phyloP scores from a whole-genome alignment of 2,113 vertebrate genomes.

The Epinephelus fuscoguttatus region DNA sequence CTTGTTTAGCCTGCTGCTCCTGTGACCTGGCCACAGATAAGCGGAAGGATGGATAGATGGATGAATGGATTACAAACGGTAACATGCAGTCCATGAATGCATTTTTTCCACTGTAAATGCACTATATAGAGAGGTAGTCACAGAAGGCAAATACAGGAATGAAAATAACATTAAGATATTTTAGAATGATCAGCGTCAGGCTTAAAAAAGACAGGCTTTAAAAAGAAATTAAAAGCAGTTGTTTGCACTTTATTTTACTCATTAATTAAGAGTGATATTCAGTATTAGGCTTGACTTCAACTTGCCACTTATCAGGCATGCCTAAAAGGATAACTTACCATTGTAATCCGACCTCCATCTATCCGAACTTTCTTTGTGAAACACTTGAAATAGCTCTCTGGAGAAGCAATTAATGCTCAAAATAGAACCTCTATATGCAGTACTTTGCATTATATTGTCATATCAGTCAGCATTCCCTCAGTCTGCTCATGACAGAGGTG shows the following conservation, averaged over 20 bases:
- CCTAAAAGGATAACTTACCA: background rate
- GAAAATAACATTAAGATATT: background rate
- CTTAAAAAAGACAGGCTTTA: background rate
- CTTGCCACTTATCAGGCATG: background rate
- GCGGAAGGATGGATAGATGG: no score
- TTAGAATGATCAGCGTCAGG: background rate
- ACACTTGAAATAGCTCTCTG: slow-evolving; percentile 24
- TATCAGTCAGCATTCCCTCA: slow-evolving; percentile 29
- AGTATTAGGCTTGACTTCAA: background rate
- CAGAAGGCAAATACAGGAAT: background rate
- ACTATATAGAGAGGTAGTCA: background rate
- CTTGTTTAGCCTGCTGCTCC: no score
- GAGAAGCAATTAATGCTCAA: slow-evolving; percentile 47
- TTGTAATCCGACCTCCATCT: slow-evolving; percentile 16
- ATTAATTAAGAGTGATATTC: background rate
- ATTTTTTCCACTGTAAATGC: background rate
- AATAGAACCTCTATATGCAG: slow-evolving; percentile 31
- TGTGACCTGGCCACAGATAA: no score
- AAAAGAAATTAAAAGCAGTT: background rate
- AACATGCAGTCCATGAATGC: background rate
- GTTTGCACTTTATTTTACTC: background rate
- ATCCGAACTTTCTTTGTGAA: slow-evolving; percentile 14
- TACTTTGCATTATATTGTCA: slow-evolving; percentile 28
- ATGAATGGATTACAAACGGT: background rate
- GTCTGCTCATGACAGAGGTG: slow-evolving; percentile 21